Evolutionary conservation across 2,113 vertebrate species (phyloP).

Genomic region (Mellivora capensis): DNA sequence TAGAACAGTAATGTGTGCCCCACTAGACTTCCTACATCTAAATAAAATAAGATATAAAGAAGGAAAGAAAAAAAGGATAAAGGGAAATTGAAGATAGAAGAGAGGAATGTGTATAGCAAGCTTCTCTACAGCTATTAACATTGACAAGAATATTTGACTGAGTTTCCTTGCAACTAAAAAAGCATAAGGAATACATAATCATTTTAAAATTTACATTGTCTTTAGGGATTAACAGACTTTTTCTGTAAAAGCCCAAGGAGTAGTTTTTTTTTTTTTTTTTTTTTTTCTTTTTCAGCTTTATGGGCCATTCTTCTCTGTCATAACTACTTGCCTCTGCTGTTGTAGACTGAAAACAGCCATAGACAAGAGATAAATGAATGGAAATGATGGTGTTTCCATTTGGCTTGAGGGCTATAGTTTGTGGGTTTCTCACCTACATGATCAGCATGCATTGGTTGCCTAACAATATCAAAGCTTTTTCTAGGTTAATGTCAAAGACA

Average conservation of each 20-base stretch:
- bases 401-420: not conserved
- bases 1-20: not conserved
- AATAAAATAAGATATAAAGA: not conserved
- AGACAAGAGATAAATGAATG: not conserved
- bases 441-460: not conserved
- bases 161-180: not conserved
- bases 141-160: not conserved
- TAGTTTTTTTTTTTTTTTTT: no score
- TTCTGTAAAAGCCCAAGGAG: not conserved
- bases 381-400: not conserved
- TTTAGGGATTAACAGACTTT: not conserved
- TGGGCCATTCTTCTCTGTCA: not conserved
- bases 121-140: not conserved
- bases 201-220: not conserved
- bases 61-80: not conserved
- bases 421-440: not conserved
- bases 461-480: not conserved
- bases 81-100: not conserved
- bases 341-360: not conserved
- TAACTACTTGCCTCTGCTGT: fast-evolving
- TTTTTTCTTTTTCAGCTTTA: not conserved
- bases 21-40: not conserved
- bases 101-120: not conserved
- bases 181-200: not conserved
- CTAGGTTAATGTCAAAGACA: not conserved